Conservation (phyloP, 2,113 vertebrate species). For the Clarias magur region DNA sequence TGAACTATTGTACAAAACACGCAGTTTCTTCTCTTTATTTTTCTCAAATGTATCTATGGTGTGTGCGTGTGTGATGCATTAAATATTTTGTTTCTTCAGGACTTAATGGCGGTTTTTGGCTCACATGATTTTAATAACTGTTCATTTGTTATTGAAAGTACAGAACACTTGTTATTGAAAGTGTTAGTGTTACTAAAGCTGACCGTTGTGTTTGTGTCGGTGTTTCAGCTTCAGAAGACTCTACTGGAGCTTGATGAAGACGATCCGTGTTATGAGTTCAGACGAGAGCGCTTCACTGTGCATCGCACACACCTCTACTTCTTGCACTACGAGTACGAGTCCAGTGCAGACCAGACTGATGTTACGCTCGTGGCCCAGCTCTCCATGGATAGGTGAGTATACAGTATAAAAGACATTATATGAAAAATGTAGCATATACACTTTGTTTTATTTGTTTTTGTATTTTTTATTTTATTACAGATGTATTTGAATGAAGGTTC, state of each 20-base stretch:
- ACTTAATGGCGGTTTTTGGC: background rate
- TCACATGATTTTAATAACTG: background rate
- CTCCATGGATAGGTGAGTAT: conserved; percentile 93
- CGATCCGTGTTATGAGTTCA: conserved; percentile 95
- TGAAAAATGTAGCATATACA: background rate
- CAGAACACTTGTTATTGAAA: no score
- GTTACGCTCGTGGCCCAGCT: conserved; percentile 98
- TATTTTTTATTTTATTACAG: background rate
- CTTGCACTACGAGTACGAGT: conserved; percentile 90
- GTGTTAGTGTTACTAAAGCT: background rate
- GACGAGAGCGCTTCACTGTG: conserved; percentile 92
- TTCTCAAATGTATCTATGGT: background rate
- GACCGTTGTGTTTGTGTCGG: background rate
- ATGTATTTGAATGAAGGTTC: background rate
- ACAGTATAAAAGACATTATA: background rate
- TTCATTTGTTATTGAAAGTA: no score
- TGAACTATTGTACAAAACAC: background rate
- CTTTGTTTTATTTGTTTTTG: background rate
- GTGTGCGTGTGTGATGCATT: background rate
- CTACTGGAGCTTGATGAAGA: conserved; percentile 94
- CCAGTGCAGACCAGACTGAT: conserved; percentile 81
- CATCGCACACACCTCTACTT: conserved; percentile 96
- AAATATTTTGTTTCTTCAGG: background rate
- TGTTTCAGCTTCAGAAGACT: conserved; percentile 90
- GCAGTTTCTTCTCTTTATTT: background rate